Conservation (phyloP, 1,140 invertebrate species). For the Drosophila tani region DNA sequence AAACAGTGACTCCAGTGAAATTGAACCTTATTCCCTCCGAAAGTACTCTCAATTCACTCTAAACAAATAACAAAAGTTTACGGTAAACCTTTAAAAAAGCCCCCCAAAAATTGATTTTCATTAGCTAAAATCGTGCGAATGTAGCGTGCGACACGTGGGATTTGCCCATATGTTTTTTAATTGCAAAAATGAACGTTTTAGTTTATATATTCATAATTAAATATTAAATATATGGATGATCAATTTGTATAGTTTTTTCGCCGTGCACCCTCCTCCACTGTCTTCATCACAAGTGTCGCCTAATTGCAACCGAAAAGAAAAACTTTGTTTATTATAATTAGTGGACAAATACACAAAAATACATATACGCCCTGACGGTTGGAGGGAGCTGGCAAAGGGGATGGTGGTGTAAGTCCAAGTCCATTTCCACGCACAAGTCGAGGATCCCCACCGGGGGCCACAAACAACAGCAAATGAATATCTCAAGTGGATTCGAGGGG, state of each 20-base stretch:
- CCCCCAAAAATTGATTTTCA: no score
- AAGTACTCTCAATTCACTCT: no score
- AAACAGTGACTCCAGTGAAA: no score
- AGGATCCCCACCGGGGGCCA: conserved; percentile 14
- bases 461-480: conserved; percentile 27
- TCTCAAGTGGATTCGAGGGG: conserved; percentile 35
- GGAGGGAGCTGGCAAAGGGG: background rate
- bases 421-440: conserved; percentile 8
- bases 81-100: no score
- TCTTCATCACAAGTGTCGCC: conserved; percentile 24
- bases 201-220: background rate
- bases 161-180: no score
- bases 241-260: background rate
- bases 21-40: no score
- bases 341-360: conserved; percentile 41
- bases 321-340: conserved; percentile 68
- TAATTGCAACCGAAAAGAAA: conserved; percentile 50
- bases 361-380: background rate
- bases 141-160: no score
- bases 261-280: background rate
- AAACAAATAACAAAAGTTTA: no score
- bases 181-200: no score
- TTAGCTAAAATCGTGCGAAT: no score
- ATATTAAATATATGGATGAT: background rate
- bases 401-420: background rate